Conservation (phyloP, 2,888 invertebrate species). For the Cerastoderma edule region DNA sequence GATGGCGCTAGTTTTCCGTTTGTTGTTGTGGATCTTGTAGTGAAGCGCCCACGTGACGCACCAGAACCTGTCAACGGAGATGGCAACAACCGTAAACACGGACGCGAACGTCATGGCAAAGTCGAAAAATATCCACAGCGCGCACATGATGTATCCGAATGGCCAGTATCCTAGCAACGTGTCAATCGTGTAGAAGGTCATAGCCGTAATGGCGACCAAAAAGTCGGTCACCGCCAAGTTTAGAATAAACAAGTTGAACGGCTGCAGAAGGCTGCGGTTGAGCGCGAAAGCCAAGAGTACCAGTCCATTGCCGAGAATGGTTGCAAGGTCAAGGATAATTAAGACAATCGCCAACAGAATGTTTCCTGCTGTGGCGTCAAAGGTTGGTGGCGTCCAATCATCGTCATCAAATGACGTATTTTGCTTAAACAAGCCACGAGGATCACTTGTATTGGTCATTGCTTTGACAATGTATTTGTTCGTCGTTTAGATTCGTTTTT, state of each 20-base stretch:
- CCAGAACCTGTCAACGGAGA: conserved; percentile 80
- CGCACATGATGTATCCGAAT: conserved; percentile 80
- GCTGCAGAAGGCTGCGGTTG: conserved; percentile 79
- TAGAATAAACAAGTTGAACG: conserved; percentile 79
- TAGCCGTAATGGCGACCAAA: conserved; percentile 80
- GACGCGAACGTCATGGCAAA: conserved; percentile 83
- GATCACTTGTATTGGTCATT: too few relatives aligned
- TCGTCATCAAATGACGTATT: too few relatives aligned
- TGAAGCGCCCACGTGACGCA: conserved; percentile 76
- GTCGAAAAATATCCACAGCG: conserved; percentile 83
- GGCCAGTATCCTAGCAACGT: conserved; percentile 82
- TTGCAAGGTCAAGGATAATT: conserved; percentile 71
- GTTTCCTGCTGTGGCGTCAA: conserved; percentile 49
- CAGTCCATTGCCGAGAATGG: conserved; percentile 79
- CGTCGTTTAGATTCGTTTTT: too few relatives aligned
- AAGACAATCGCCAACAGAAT: conserved; percentile 65
- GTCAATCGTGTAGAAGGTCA: conserved; percentile 82
- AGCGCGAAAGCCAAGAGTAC: conserved; percentile 80
- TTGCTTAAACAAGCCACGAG: too few relatives aligned
- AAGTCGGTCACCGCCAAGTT: conserved; percentile 80
- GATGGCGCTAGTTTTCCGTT: conserved; percentile 61
- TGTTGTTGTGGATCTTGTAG: conserved; percentile 73
- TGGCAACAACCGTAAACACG: conserved; percentile 82
- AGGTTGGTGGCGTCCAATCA: conserved; percentile 44
- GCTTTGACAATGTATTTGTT: too few relatives aligned